These are phyloP conservation scores for Symphodus melops DNA, from an alignment of 2,113 vertebrate genomes.

Conservation along the genomic window DNA sequence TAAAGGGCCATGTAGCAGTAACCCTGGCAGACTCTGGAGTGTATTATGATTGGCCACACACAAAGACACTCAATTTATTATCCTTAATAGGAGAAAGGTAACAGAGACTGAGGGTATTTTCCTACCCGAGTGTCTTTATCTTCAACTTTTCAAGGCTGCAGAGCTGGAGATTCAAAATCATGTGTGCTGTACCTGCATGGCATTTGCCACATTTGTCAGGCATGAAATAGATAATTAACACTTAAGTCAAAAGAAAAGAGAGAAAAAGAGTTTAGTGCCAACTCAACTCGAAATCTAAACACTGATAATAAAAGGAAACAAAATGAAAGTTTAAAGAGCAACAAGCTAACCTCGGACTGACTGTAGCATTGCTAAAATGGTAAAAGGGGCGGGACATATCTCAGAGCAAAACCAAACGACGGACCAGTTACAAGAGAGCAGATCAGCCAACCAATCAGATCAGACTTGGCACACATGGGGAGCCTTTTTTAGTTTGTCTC, in stretches of 20 bases:
- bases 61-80: slow-evolving; percentile 4
- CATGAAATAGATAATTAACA: not conserved
- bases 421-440: no score
- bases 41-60: slow-evolving; percentile 21
- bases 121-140: slow-evolving; percentile 33
- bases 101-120: slow-evolving; percentile 19
- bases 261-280: not conserved
- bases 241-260: not conserved
- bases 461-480: no score
- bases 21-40: slow-evolving; percentile 9
- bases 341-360: no score
- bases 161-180: not conserved
- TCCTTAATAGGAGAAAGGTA: slow-evolving; percentile 24
- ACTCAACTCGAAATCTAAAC: not conserved
- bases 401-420: no score
- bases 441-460: no score
- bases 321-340: no score
- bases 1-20: slow-evolving; percentile 22
- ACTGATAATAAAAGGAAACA: not conserved
- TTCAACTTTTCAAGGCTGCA: slow-evolving; percentile 21
- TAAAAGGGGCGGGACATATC: no score
- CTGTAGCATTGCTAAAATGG: no score
- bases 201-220: slow-evolving; percentile 2
- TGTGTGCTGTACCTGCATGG: not conserved
- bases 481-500: no score